A percentile compares a stretch with the other conserved stretches of the same genome.
Conservation (phyloP, 2,888 invertebrate genomes). For the Cacoxenus indagator region DNA sequence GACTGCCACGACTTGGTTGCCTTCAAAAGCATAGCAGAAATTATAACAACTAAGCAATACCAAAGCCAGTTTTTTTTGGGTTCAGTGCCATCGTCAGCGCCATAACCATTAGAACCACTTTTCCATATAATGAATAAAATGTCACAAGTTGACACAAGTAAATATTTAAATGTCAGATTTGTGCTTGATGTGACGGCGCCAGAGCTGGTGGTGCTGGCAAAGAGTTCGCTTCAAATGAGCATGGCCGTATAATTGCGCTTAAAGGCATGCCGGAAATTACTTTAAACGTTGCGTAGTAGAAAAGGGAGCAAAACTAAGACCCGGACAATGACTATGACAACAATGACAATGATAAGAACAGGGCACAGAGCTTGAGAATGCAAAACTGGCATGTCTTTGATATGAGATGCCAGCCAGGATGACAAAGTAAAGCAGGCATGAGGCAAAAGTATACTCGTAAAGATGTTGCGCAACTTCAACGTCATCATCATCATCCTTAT, state of each 20-base stretch:
- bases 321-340: neutral
- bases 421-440: constrained; percentile 25
- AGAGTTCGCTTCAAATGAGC: constrained; percentile 8
- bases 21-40: neutral
- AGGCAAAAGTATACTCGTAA: neutral
- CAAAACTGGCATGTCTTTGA: constrained; percentile 6
- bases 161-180: constrained; percentile 69
- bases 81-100: neutral
- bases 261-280: constrained; percentile 19
- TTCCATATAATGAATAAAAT: constrained; percentile 58
- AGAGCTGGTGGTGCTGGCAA: neutral
- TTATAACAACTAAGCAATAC: neutral
- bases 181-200: constrained; percentile 25
- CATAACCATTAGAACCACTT: neutral
- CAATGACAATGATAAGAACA: neutral
- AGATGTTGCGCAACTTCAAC: neutral
- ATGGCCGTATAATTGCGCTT: constrained; percentile 14
- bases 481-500: neutral
- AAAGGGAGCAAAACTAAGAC: neutral
- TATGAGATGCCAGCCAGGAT: constrained; percentile 6
- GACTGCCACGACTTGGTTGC: neutral
- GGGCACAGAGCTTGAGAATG: neutral
- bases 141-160: constrained; percentile 66
- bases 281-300: constrained; percentile 1
- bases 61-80: neutral